Percentiles rank a stretch among this genome's conserved stretches.
These are phyloP conservation scores for Agelas oroides DNA, from an alignment of 37 sponge, comb jelly and placozoan genomes.

Conservation along the genomic window DNA sequence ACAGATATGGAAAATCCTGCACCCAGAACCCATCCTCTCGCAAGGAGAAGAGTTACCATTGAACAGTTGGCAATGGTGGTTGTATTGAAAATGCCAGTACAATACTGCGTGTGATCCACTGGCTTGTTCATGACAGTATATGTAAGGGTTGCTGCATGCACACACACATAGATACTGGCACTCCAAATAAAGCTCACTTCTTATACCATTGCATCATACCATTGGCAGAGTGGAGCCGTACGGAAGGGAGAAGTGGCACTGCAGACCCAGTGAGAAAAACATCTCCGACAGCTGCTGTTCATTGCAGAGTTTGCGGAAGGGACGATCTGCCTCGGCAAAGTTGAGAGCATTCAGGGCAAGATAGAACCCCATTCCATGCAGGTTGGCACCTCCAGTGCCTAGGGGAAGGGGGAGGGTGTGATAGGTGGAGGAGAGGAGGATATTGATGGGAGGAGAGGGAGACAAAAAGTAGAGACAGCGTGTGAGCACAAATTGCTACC, in stretches of 20 bases:
- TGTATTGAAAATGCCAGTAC: too few relatives aligned
- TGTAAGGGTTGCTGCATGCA: too few relatives aligned
- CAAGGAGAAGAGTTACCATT: background rate
- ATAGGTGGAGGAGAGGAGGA: background rate
- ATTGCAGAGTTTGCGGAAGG: constrained; percentile 7
- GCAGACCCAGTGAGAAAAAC: constrained; percentile 59
- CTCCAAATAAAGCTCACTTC: too few relatives aligned
- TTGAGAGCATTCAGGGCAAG: constrained; percentile 72
- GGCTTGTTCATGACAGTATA: too few relatives aligned
- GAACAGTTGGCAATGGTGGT: too few relatives aligned
- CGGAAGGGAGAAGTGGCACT: constrained; percentile 57
- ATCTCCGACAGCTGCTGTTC: constrained; percentile 46
- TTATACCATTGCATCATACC: constrained; percentile 26
- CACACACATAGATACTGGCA: too few relatives aligned
- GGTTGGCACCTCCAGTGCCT: constrained; percentile 34
- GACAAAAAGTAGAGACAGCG: too few relatives aligned
- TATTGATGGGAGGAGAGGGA: background rate
- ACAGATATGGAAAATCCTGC: background rate
- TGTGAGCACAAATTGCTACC: background rate
- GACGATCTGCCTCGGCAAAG: constrained; percentile 62
- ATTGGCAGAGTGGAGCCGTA: constrained; percentile 29
- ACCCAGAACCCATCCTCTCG: too few relatives aligned
- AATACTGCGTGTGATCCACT: too few relatives aligned
- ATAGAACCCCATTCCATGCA: constrained; percentile 58
- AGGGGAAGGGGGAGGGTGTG: background rate